A percentile compares a stretch with the other conserved stretches of the same genome.
Evolutionary conservation across 2,888 invertebrate species (phyloP).

Genomic region (Himalopsyche tibetana): DNA sequence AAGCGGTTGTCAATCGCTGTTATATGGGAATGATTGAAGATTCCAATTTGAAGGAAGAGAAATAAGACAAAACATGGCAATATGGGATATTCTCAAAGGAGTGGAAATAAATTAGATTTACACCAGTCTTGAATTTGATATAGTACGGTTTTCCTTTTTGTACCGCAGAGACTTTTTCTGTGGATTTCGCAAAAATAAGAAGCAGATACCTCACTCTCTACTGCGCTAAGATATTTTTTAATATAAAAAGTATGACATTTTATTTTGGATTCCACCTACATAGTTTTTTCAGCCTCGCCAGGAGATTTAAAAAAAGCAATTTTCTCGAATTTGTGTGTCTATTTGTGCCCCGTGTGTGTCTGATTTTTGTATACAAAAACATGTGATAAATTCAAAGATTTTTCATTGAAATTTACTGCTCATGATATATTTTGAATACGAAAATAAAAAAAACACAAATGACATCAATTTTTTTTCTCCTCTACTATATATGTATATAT

Average conservation of each 20-base stretch:
- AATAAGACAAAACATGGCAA: conserved; percentile 64
- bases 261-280: not conserved
- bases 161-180: conserved; percentile 47
- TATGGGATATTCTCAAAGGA: conserved; percentile 63
- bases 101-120: conserved; percentile 65
- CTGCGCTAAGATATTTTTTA: conserved; percentile 28
- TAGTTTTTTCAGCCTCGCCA: conserved; percentile 11
- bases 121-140: conserved; percentile 64
- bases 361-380: not conserved
- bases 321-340: conserved; percentile 26
- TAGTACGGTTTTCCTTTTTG: conserved; percentile 52
- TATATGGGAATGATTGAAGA: conserved; percentile 63
- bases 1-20: not conserved
- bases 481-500: too few species aligned
- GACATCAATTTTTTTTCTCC: too few species aligned
- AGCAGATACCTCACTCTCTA: conserved; percentile 17
- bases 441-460: too few species aligned
- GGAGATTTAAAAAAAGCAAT: conserved; percentile 2
- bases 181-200: conserved; percentile 51
- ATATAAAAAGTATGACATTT: conserved; percentile 27
- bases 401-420: not conserved
- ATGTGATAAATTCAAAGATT: conserved; percentile 6
- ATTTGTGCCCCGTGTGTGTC: conserved; percentile 1
- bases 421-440: too few species aligned
- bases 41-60: conserved; percentile 63